phyloP scores from a whole-genome alignment of 2,888 invertebrate genomes.

The Drosophila austrosaltans region DNA sequence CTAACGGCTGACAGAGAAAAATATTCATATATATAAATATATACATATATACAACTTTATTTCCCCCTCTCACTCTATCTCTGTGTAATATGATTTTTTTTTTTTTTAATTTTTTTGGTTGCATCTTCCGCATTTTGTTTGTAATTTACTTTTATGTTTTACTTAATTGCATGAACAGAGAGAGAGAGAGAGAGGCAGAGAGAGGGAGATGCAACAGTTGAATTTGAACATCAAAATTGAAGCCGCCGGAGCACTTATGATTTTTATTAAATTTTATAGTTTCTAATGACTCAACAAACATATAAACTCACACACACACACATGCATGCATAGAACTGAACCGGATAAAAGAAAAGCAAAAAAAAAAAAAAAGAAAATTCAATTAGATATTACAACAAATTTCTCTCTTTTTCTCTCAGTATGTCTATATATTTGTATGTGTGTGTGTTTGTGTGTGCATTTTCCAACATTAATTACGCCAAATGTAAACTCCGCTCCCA shows the following conservation, averaged over 20 bases:
- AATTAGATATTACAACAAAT: conserved; percentile 80
- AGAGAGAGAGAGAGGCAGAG: no score
- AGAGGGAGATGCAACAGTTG: conserved; percentile 14
- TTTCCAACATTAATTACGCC: conserved; percentile 73
- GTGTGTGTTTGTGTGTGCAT: conserved; percentile 35
- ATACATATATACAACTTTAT: conserved; percentile 56
- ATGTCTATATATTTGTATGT: conserved; percentile 49
- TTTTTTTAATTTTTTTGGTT: conserved; percentile 24
- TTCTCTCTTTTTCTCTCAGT: conserved; percentile 47
- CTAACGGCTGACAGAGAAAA: conserved; percentile 21
- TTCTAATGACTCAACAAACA: conserved; percentile 64
- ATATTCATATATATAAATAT: conserved; percentile 64
- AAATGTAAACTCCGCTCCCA: conserved; percentile 57
- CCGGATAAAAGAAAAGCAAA: conserved; percentile 40
- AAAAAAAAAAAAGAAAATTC: conserved; percentile 52
- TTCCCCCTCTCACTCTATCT: background rate
- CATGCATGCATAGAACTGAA: conserved; percentile 55
- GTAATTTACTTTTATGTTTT: conserved; percentile 80
- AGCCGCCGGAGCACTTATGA: conserved; percentile 68
- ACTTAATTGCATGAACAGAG: conserved; percentile 74
- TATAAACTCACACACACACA: background rate
- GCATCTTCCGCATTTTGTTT: conserved; percentile 76
- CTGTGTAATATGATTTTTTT: conserved; percentile 20
- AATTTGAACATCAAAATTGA: conserved; percentile 49
- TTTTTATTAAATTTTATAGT: conserved; percentile 72